These are phyloP conservation scores for Bostrychus sinensis DNA, from an alignment of 2,113 vertebrate species.

Conservation along the genomic window DNA sequence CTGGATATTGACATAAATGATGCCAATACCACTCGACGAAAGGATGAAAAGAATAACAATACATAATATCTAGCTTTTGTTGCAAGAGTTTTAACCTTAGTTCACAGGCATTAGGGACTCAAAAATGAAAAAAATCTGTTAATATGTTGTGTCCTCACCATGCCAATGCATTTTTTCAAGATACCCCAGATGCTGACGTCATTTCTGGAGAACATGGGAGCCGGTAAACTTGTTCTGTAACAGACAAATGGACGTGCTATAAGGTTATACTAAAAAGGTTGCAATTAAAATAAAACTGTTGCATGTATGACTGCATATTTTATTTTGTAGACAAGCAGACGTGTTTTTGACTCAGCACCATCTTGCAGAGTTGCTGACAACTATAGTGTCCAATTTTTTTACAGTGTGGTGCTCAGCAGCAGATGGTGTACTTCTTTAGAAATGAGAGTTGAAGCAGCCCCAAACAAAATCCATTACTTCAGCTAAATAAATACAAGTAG, in stretches of 20 bases:
- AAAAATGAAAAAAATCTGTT: neutral
- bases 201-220: conserved; percentile 97
- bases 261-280: neutral
- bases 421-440: conserved; percentile 59
- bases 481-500: conserved; percentile 60
- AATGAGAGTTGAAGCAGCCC: conserved; percentile 32
- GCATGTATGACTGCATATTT: neutral
- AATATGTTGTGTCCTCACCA: conserved; percentile 80
- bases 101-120: neutral
- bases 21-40: neutral
- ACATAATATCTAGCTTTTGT: neutral
- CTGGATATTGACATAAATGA: neutral
- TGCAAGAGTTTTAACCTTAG: neutral
- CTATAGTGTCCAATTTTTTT: conserved; percentile 39
- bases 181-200: conserved; percentile 98
- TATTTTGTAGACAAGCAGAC: neutral
- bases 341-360: conserved; percentile 6
- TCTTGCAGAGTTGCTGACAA: conserved; percentile 17
- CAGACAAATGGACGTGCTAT: conserved; percentile 2
- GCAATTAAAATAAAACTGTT: neutral
- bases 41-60: neutral
- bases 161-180: conserved; percentile 98
- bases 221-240: conserved; percentile 88
- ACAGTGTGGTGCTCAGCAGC: conserved; percentile 33
- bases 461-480: conserved; percentile 62